phyloP scores from a whole-genome alignment of 2,113 vertebrate genomes.

The Puntigrus tetrazona region DNA sequence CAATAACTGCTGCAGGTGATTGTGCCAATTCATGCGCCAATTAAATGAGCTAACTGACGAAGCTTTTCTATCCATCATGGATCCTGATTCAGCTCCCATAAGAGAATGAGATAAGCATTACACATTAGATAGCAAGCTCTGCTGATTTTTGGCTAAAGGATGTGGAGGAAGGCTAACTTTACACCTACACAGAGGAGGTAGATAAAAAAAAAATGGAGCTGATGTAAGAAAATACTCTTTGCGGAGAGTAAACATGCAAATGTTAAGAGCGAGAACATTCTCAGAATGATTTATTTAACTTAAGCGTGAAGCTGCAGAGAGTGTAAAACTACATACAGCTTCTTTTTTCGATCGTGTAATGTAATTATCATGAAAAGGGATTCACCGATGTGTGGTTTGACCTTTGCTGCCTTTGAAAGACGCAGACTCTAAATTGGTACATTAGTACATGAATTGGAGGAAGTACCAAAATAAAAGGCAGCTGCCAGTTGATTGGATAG shows the following conservation, averaged over 20 bases:
- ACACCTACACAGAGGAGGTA: not conserved
- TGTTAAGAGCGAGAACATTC: no score
- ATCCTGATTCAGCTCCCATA: not conserved
- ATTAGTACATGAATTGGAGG: not conserved
- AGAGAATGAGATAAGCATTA: not conserved
- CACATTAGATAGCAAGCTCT: not conserved
- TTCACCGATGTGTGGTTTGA: no score
- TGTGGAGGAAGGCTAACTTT: not conserved
- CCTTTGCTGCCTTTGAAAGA: not conserved
- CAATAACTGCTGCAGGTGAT: no score
- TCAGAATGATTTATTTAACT: no score
- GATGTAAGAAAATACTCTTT: not conserved
- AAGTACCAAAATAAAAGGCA: not conserved
- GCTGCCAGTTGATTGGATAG: not conserved
- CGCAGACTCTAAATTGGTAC: not conserved
- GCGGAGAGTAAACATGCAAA: no score
- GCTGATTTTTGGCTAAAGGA: not conserved
- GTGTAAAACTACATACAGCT: no score
- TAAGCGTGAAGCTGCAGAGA: no score
- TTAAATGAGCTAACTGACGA: no score
- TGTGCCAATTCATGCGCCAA: no score
- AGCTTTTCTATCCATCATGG: no score
- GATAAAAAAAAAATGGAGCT: not conserved
- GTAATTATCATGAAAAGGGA: no score
- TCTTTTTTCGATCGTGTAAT: no score